Evolutionary conservation across 2,888 invertebrate genomes (phyloP), one percentile per base, ranked within the genome.

Genomic region (Esperia sulphurella): DNA sequence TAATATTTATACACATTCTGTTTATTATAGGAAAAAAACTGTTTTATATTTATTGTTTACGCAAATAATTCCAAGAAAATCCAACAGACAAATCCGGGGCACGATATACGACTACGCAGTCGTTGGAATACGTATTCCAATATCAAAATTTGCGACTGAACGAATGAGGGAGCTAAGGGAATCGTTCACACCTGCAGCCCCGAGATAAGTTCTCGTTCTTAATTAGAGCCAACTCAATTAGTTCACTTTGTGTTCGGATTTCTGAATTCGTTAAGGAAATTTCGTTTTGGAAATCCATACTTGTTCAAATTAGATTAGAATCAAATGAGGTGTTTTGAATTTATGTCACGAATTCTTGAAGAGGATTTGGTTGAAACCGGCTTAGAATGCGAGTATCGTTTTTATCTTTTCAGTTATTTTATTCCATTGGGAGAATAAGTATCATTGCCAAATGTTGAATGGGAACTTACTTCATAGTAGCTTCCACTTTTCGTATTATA

Each of bases 211-310:
- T 37, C 40, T 28, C 45, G 39, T 30, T 45, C 45, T 45, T 45
- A 39, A 45, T 45, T 45, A 40, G 39, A 44, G 9, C 21, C 45
- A 13, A 44, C 38, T 44, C 44, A 44, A 44, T 44, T 44, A 44
- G 37, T 38, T 44, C 44, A 44, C 44, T 37, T 44, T 44, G 29
- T 28, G 10, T 28, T 38, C 28, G 38, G 37, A 43, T 41, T 41
- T 29, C 29, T 8, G 35, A 43, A 43, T 35, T 43, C 28, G 33
- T 21, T 14, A 35, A 43, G 30, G 14, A 41, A 29, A 8, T 41
- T 30, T 41, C n/a, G 10, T 31, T 31, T 31, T 10, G 35, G n/a
- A 35, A 35, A n/a, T 35, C n/a, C 35, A 35, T 5, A 35, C n/a
- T n/a, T n/a, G 35, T 35, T n/a, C n/a, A 35, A 35, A n/a, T n/a